Evolutionary conservation across 92 coral and sea anemone genomes (phyloP).

Genomic region (Palythoa grandis): DNA sequence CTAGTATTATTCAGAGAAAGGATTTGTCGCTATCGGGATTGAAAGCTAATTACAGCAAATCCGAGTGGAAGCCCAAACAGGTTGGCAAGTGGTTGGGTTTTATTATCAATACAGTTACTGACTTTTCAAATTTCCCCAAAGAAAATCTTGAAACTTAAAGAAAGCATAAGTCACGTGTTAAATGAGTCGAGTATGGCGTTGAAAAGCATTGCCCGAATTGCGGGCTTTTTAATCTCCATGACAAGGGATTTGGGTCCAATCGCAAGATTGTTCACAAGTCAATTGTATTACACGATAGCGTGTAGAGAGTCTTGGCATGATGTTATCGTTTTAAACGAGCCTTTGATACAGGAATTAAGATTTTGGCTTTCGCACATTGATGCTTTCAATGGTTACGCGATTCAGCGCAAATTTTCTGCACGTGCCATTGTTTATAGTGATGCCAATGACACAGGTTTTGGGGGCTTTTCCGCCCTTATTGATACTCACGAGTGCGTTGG

Average conservation of each 20-base stretch:
- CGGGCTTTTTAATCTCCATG: slow-evolving; percentile 34
- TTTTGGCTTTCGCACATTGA: too few relatives aligned
- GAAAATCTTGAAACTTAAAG: slow-evolving; percentile 37
- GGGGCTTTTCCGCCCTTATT: slow-evolving; percentile 18
- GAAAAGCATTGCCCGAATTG: slow-evolving; percentile 34
- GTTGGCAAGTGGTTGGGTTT: slow-evolving; percentile 46
- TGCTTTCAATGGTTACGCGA: neutral
- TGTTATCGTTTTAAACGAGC: too few relatives aligned
- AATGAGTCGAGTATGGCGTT: neutral
- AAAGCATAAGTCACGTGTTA: neutral
- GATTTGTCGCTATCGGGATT: too few relatives aligned
- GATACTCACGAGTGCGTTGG: neutral
- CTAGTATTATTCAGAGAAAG: too few relatives aligned
- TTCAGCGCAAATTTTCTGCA: slow-evolving; percentile 28
- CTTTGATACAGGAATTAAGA: too few relatives aligned
- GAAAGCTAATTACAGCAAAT: too few relatives aligned
- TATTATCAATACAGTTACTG: slow-evolving; percentile 42
- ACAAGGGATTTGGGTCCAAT: slow-evolving; percentile 45
- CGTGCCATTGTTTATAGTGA: slow-evolving; percentile 47
- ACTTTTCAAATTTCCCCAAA: slow-evolving; percentile 40
- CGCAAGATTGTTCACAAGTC: slow-evolving; percentile 47
- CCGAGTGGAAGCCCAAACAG: too few relatives aligned
- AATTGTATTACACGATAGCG: slow-evolving; percentile 35
- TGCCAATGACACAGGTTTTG: slow-evolving; percentile 51
- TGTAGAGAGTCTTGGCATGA: slow-evolving; percentile 12